Evolutionary conservation across 2,888 invertebrate genomes (phyloP).

Genomic region (Holacanthella duospinosa): DNA sequence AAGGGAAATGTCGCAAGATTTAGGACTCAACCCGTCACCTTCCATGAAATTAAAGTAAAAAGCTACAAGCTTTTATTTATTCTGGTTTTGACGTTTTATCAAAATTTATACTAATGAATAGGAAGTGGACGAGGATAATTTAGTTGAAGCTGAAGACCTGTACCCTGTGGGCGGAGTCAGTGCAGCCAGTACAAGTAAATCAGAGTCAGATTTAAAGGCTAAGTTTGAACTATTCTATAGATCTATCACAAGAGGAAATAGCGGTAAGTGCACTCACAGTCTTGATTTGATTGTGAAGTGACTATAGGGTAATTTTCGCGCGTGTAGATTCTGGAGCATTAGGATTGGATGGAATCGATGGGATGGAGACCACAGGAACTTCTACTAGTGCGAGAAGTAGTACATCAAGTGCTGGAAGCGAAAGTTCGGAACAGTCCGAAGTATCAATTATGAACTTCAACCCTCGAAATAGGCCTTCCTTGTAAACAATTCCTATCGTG

Average conservation of each 20-base stretch:
- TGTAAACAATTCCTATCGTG: too few relatives aligned
- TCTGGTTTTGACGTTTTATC: not conserved
- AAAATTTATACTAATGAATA: slow-evolving; percentile 38
- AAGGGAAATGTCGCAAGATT: slow-evolving; percentile 39
- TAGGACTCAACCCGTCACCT: slow-evolving; percentile 59
- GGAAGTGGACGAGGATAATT: slow-evolving; percentile 60
- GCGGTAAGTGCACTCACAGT: not conserved
- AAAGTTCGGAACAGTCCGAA: not conserved
- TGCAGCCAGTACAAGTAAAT: slow-evolving; percentile 41
- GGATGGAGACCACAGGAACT: too few relatives aligned
- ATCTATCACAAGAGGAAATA: slow-evolving; percentile 20
- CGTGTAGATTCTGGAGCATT: not conserved
- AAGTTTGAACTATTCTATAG: slow-evolving; percentile 51
- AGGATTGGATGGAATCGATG: not conserved
- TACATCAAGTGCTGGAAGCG: not conserved
- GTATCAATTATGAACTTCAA: not conserved
- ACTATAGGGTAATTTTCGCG: too few relatives aligned
- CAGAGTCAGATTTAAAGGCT: slow-evolving; percentile 47
- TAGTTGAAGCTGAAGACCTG: slow-evolving; percentile 42
- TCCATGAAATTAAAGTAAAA: slow-evolving; percentile 59
- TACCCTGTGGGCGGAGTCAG: slow-evolving; percentile 38
- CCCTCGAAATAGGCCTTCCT: not conserved
- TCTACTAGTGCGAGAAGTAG: not conserved
- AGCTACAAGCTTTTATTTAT: not conserved
- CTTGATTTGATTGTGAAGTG: not conserved